phyloP scores from a whole-genome alignment of 2,113 vertebrate species.

The Philantomba maxwellii region DNA sequence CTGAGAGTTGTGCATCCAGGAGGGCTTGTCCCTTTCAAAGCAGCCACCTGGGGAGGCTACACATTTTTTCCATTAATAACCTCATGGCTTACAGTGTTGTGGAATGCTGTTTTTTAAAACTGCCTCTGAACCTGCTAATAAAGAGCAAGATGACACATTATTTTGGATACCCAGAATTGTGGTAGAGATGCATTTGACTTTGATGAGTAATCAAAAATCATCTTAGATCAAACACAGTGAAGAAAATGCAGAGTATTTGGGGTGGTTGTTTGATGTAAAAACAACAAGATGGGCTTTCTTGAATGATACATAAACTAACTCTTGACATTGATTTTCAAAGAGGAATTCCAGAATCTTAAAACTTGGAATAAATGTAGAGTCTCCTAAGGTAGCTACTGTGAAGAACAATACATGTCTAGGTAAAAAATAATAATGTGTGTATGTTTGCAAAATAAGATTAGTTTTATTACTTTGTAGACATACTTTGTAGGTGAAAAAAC shows the following conservation, averaged over 20 bases:
- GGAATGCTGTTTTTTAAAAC: neutral
- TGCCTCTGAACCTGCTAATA: neutral
- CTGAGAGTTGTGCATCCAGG: neutral
- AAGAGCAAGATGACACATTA: neutral
- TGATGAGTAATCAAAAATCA: neutral
- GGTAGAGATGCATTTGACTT: slow-evolving; percentile 14
- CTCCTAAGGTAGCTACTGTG: slow-evolving; percentile 12
- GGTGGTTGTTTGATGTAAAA: neutral
- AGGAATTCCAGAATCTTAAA: slow-evolving; percentile 12
- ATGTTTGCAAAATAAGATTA: slow-evolving; percentile 65
- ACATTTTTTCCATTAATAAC: neutral
- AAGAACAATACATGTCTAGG: neutral
- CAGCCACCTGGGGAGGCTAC: neutral
- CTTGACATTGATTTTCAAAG: neutral
- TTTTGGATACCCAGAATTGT: slow-evolving; percentile 10
- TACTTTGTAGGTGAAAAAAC: slow-evolving; percentile 58
- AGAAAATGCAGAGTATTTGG: neutral
- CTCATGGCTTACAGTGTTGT: neutral
- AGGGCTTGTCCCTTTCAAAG: neutral
- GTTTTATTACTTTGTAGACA: slow-evolving; percentile 64
- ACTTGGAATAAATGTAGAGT: slow-evolving; percentile 14
- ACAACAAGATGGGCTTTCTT: neutral
- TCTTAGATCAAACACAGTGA: neutral
- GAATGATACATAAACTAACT: neutral
- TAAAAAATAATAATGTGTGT: neutral